Conservation (phyloP, 2,113 vertebrate genomes). For the Zosterops japonicus region DNA sequence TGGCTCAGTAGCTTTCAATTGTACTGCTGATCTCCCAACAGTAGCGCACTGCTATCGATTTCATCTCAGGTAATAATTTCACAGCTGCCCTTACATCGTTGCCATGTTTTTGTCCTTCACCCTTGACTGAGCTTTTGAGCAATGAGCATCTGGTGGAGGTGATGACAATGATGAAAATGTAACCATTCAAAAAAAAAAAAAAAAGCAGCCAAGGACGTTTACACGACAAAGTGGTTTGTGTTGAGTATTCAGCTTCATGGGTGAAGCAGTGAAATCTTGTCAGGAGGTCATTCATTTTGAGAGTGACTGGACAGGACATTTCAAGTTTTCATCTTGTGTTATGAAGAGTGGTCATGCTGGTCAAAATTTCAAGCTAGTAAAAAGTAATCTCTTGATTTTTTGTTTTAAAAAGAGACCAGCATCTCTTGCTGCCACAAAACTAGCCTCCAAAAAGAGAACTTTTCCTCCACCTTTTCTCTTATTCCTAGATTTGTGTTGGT, state of each 20-base stretch:
- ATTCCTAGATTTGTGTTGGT: background rate
- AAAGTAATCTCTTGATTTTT: background rate
- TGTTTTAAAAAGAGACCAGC: background rate
- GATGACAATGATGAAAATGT: background rate
- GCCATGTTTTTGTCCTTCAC: background rate
- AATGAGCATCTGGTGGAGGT: background rate
- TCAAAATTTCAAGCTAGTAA: background rate
- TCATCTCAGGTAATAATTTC: background rate
- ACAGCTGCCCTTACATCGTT: background rate
- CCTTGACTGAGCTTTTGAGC: background rate
- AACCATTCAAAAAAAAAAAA: background rate
- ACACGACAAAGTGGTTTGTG: background rate
- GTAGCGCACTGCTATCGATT: background rate
- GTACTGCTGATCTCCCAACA: background rate
- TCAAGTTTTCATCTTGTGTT: background rate
- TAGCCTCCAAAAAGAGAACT: background rate
- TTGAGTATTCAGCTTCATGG: background rate
- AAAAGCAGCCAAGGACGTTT: background rate
- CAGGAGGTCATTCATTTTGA: background rate
- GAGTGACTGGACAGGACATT: background rate
- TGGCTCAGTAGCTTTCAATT: background rate
- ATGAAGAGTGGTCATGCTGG: background rate
- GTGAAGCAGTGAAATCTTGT: background rate
- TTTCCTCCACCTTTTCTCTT: background rate
- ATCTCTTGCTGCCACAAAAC: background rate